Evolutionary conservation across 1,140 invertebrate species (phyloP), one percentile per base, ranked within the genome.

Genomic region (Anoplolepis gracilipes): DNA sequence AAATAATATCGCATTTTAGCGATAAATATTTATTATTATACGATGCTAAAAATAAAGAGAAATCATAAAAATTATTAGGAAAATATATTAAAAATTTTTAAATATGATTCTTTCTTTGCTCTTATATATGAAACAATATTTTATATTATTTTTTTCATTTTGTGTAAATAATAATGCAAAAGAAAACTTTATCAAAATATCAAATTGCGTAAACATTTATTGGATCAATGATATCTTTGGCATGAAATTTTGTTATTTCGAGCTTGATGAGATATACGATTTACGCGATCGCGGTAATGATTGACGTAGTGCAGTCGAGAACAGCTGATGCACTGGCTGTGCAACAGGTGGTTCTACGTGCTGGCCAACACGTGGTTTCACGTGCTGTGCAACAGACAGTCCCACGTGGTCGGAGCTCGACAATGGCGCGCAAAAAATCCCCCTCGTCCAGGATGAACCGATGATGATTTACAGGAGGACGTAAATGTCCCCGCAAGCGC

Each of bases 281-380:
- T 36, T 25, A 42, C 16, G 67, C 36, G 3, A 25, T 22, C 30
- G 36, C 13, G 10, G 16, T 16, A 19, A 61, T 28, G 2, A 72
- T 81, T 69, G 33, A 28, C 10, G 22, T 8, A 33, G 33, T 36
- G 6, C 10, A 42, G 64, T 22, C 39, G 64, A 16, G 33, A 25
- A 10, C 33, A 25, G 28, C n/a, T 55, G 46, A 76, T 77, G 77
- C 77, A 62, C 13, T 25, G 61, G 16, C 55, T 16, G 65, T 84
- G 65, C 53, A 77, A 61, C 53, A 64, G 46, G 49, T 57, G 73
- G 36, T 49, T 49, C 11, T 49, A 49, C 13, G 46, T 49, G 46
- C 46, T 49, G 46, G 46, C 13, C 46, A 49, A 49, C 46, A 49
- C 46, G 46, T 49, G 46, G 46, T 49, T 49, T 49, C 46, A 49